Conservation (phyloP, 2,888 invertebrate species). For the Drosophila paracracens region DNA sequence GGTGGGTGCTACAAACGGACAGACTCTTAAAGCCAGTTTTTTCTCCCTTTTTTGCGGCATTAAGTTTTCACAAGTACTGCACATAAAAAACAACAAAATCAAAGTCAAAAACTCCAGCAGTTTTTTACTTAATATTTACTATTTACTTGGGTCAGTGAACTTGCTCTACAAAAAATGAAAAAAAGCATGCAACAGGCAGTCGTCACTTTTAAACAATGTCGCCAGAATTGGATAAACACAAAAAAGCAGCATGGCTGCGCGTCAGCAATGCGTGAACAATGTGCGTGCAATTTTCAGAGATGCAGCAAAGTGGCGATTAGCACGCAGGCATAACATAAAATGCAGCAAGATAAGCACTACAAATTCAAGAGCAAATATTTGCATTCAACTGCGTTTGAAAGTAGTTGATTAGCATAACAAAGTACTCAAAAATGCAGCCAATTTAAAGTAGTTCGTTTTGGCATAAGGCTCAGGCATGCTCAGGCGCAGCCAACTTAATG, state of each 20-base stretch:
- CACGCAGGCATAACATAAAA: constrained; percentile 25
- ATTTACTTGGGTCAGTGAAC: constrained; percentile 67
- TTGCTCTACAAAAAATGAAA: not conserved
- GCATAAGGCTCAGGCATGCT: not conserved
- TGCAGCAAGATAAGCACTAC: not conserved
- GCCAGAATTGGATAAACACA: constrained; percentile 1
- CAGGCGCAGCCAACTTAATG: constrained; percentile 1
- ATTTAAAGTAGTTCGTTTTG: not conserved
- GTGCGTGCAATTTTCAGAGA: not conserved
- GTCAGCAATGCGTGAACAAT: constrained; percentile 4
- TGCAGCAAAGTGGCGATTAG: constrained; percentile 7
- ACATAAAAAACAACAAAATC: constrained; percentile 40
- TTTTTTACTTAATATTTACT: constrained; percentile 15
- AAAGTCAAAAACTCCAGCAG: constrained; percentile 60
- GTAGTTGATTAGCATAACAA: not conserved
- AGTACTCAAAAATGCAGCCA: not conserved
- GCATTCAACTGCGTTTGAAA: not conserved
- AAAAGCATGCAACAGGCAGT: constrained; percentile 39
- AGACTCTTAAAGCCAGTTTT: constrained; percentile 25
- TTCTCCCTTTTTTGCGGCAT: constrained; percentile 60
- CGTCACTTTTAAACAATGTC: constrained; percentile 9
- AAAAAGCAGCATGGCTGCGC: constrained; percentile 8
- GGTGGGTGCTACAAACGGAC: not conserved
- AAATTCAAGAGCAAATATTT: not conserved
- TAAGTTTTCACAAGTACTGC: constrained; percentile 67